Conservation (phyloP, 2,797 vertebrate species). For the Crocidura indochinensis region DNA sequence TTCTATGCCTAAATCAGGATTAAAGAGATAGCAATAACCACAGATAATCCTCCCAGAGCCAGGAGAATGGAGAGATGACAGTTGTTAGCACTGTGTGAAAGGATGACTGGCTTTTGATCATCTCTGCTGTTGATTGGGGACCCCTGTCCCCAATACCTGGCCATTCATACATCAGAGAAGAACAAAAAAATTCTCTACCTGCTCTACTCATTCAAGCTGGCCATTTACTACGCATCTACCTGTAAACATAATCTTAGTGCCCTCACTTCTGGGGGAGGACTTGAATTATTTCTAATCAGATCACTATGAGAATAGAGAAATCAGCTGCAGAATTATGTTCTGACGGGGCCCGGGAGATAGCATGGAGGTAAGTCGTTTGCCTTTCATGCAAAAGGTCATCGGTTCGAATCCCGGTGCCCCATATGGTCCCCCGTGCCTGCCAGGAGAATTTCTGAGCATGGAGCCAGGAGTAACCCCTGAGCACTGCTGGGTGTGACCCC, state of each 20-base stretch:
- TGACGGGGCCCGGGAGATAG: no score
- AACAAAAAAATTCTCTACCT: not conserved
- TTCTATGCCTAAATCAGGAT: conserved; percentile 61
- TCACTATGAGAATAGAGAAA: conserved; percentile 19
- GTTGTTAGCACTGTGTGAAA: not conserved
- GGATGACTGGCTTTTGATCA: conserved; percentile 4
- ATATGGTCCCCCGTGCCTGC: no score
- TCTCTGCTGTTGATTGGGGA: not conserved
- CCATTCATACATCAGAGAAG: conserved; percentile 52
- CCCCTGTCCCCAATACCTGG: not conserved
- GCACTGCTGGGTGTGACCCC: no score
- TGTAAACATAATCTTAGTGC: conserved; percentile 49
- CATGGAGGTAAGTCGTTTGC: no score
- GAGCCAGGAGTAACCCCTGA: no score
- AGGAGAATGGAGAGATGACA: not conserved
- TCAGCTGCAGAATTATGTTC: conserved; percentile 13
- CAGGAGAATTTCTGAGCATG: no score
- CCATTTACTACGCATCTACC: conserved; percentile 18
- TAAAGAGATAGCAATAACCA: conserved; percentile 27
- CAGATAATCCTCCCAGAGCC: conserved; percentile 49
- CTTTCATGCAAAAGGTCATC: no score
- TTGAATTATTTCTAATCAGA: conserved; percentile 43
- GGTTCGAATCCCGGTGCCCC: no score
- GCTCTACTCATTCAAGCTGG: not conserved
- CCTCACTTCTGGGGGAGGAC: not conserved